phyloP scores from a whole-genome alignment of 2,113 vertebrate genomes.

The Etheostoma spectabile region DNA sequence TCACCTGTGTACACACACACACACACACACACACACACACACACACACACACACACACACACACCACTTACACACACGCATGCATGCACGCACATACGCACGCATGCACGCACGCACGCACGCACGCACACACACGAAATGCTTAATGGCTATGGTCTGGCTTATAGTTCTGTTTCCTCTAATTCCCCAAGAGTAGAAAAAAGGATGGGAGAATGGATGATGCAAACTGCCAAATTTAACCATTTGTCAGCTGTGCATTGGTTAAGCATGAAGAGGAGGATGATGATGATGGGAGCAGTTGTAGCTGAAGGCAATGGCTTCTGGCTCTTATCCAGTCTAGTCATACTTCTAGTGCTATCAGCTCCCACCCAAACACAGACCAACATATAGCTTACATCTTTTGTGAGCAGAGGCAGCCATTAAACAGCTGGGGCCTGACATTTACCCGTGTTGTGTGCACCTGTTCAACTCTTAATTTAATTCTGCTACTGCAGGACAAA shows the following conservation, averaged over 20 bases:
- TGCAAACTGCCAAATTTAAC: slow-evolving; percentile 62
- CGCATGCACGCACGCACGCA: slow-evolving; percentile 5
- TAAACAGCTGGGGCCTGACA: slow-evolving; percentile 6
- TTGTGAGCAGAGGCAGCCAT: slow-evolving; percentile 27
- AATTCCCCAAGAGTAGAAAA: slow-evolving; percentile 51
- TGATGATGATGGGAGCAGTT: slow-evolving; percentile 28
- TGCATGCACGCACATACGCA: too few relatives aligned
- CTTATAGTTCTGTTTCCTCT: slow-evolving; percentile 47
- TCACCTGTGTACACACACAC: slow-evolving; percentile 44
- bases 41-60: too few relatives aligned
- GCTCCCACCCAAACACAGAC: not conserved
- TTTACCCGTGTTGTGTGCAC: slow-evolving; percentile 39
- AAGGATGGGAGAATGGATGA: slow-evolving; percentile 35
- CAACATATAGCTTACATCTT: not conserved
- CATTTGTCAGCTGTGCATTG: slow-evolving; percentile 57
- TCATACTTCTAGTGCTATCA: slow-evolving; percentile 49
- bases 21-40: too few relatives aligned
- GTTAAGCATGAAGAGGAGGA: slow-evolving; percentile 41
- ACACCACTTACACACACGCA: too few relatives aligned
- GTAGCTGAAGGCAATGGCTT: slow-evolving; percentile 35
- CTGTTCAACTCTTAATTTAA: slow-evolving; percentile 57
- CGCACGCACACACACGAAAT: slow-evolving; percentile 17
- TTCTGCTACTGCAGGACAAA: slow-evolving; percentile 54
- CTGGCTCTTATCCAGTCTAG: slow-evolving; percentile 46
- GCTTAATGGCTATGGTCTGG: slow-evolving; percentile 51